A percentile compares a stretch with the other conserved stretches of the same genome.
These are phyloP conservation scores for Mirza zaza DNA, from an alignment of 2,113 vertebrate species.

Conservation along the genomic window DNA sequence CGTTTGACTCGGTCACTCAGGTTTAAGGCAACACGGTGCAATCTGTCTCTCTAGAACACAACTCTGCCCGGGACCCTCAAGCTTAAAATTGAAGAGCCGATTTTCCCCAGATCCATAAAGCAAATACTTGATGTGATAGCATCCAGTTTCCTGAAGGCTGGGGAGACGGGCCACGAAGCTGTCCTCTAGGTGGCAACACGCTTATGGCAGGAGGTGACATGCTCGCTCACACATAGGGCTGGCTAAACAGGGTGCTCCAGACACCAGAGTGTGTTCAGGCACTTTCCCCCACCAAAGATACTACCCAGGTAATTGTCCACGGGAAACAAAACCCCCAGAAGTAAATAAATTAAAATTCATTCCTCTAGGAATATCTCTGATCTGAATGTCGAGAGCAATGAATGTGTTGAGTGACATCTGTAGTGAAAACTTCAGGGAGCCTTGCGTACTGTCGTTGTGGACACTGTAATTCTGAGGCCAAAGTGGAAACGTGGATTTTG, in stretches of 20 bases:
- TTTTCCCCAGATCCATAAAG: neutral
- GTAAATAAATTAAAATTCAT: neutral
- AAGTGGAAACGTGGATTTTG: neutral
- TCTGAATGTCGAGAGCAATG: neutral
- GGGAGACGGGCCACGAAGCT: neutral
- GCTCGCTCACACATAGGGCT: neutral
- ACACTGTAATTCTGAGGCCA: neutral
- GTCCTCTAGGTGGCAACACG: neutral
- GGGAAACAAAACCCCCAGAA: neutral
- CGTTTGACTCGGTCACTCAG: neutral
- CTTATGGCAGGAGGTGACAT: neutral
- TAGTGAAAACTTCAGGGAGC: neutral
- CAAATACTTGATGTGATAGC: neutral
- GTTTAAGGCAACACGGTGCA: neutral
- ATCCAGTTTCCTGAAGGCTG: slow-evolving; percentile 12
- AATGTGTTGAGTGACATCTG: neutral
- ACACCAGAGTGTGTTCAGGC: neutral
- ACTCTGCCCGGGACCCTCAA: neutral
- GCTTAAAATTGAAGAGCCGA: slow-evolving; percentile 5
- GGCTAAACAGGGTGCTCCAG: neutral
- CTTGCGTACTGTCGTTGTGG: neutral
- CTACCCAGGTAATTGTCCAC: neutral
- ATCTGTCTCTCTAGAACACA: neutral
- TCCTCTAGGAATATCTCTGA: neutral
- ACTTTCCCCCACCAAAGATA: neutral